A percentile compares a stretch with the other conserved stretches of the same genome.
phyloP scores from a whole-genome alignment of 2,113 vertebrate species.

The Cryptotis parvus region DNA sequence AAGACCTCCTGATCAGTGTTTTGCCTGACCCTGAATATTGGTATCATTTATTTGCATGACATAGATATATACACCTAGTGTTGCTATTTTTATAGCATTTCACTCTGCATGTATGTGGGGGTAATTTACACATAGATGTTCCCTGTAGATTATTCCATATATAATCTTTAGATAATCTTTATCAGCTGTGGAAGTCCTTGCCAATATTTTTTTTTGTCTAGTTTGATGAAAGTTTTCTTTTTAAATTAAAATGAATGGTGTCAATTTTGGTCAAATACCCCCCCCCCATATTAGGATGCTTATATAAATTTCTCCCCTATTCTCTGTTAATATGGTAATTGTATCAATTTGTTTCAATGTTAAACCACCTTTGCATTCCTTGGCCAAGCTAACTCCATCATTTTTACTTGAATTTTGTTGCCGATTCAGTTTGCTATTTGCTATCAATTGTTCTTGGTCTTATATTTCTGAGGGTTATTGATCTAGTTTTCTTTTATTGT shows the following conservation, averaged over 20 bases:
- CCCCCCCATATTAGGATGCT: no score
- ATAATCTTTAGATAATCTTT: not conserved
- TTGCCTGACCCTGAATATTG: no score
- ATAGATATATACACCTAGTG: no score
- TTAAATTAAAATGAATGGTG: slow-evolving; percentile 2
- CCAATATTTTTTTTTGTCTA: no score
- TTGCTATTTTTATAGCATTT: not conserved
- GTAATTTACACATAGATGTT: not conserved
- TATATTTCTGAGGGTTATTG: slow-evolving; percentile 49
- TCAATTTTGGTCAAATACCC: slow-evolving; percentile 50
- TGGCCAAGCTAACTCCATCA: not conserved
- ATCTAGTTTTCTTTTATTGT: slow-evolving; percentile 19
- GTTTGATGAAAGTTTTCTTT: slow-evolving; percentile 35
- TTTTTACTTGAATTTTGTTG: slow-evolving; percentile 11
- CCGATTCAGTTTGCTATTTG: slow-evolving; percentile 25
- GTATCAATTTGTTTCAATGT: slow-evolving; percentile 21
- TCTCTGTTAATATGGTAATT: slow-evolving; percentile 50
- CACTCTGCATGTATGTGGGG: no score
- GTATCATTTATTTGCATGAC: no score
- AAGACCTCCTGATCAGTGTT: no score
- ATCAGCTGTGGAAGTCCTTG: not conserved
- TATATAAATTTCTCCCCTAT: slow-evolving; percentile 13
- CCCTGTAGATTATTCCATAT: slow-evolving; percentile 17
- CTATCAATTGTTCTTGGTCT: not conserved
- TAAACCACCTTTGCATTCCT: slow-evolving; percentile 50